These are phyloP conservation scores for Agapornis roseicollis DNA, from an alignment of 2,113 vertebrate species.

Conservation along the genomic window DNA sequence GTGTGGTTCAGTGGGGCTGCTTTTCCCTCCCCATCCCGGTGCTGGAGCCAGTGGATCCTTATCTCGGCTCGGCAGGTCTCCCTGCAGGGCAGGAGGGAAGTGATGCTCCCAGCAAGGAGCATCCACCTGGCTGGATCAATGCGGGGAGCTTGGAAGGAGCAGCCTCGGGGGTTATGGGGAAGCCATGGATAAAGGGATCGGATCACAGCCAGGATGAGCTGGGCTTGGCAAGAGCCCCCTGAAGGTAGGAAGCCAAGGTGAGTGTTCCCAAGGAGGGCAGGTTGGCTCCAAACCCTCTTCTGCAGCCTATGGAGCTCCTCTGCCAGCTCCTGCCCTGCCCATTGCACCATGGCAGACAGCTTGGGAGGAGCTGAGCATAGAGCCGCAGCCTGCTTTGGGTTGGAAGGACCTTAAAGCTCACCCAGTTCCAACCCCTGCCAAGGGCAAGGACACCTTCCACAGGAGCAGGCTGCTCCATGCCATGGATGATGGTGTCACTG, in stretches of 20 bases:
- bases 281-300: neutral
- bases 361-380: neutral
- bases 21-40: neutral
- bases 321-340: neutral
- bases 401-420: neutral
- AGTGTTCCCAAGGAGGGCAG: neutral
- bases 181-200: neutral
- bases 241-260: neutral
- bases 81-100: neutral
- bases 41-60: neutral
- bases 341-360: neutral
- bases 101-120: neutral
- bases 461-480: neutral
- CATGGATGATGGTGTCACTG: neutral
- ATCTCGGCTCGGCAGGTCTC: neutral
- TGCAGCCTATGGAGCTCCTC: accelerated
- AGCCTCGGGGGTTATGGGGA: neutral
- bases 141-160: neutral
- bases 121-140: neutral
- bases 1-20: accelerated
- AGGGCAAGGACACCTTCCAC: neutral
- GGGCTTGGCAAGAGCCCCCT: neutral
- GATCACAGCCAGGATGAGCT: neutral
- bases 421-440: neutral
- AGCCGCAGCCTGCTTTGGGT: neutral